phyloP scores from a whole-genome alignment of 2,888 invertebrate genomes.

The Drosophila anomalata region DNA sequence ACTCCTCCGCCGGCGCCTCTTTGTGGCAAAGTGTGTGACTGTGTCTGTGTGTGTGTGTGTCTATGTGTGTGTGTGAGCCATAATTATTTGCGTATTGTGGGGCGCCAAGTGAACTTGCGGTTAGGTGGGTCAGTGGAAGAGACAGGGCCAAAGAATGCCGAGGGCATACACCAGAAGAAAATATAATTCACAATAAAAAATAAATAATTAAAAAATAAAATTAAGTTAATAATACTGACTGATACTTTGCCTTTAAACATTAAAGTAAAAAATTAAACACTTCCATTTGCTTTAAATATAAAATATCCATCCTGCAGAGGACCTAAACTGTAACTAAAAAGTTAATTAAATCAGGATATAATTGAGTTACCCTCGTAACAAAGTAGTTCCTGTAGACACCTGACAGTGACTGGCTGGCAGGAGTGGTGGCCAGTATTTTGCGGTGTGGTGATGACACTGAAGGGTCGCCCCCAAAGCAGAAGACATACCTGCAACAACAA shows the following conservation, averaged over 20 bases:
- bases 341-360: not conserved
- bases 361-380: not conserved
- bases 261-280: too few species aligned
- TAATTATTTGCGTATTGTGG: constrained; percentile 65
- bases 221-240: too few species aligned
- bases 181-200: not conserved
- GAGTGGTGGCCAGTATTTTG: not conserved
- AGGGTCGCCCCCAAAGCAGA: constrained; percentile 30
- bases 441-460: constrained; percentile 63
- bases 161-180: constrained; percentile 16
- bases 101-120: constrained; percentile 48
- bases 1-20: constrained; percentile 34
- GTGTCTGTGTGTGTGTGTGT: constrained; percentile 14
- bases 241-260: too few species aligned
- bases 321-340: not conserved
- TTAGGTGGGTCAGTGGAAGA: constrained; percentile 13
- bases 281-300: not conserved
- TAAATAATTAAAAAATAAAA: not conserved
- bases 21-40: constrained; percentile 6
- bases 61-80: constrained; percentile 31
- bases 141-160: constrained; percentile 40
- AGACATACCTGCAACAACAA: constrained; percentile 14
- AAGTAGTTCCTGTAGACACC: not conserved
- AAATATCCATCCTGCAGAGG: not conserved
- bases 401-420: not conserved